phyloP scores from a whole-genome alignment of 2,797 vertebrate species.

The Pangasius mekongensis region DNA sequence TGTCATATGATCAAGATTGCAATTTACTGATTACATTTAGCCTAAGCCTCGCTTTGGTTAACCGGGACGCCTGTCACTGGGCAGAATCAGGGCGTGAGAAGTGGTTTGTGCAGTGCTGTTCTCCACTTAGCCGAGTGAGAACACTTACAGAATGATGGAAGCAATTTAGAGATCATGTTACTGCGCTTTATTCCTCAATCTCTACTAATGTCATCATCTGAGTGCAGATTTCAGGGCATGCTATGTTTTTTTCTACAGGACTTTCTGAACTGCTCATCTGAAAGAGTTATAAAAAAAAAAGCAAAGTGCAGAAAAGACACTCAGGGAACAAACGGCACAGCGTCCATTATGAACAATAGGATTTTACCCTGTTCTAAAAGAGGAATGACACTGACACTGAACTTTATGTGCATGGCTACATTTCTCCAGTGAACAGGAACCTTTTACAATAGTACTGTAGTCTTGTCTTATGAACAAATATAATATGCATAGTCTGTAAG shows the following conservation, averaged over 20 bases:
- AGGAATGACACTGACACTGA: constrained; percentile 14
- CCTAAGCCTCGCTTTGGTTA: neutral
- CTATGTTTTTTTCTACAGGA: constrained; percentile 1
- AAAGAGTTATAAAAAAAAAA: neutral
- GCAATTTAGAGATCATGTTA: constrained; percentile 58
- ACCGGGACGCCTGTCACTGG: neutral
- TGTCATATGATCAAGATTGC: neutral
- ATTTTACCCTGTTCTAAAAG: constrained; percentile 7
- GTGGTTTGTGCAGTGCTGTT: constrained; percentile 22
- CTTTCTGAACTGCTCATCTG: neutral
- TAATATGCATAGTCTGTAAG: neutral
- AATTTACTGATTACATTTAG: neutral
- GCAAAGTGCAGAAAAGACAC: neutral
- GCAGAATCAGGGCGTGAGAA: constrained; percentile 17
- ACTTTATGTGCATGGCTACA: neutral
- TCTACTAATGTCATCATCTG: constrained; percentile 60
- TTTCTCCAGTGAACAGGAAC: neutral
- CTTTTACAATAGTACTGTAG: neutral
- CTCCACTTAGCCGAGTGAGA: constrained; percentile 44
- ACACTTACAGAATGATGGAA: constrained; percentile 38
- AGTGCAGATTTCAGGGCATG: constrained; percentile 42
- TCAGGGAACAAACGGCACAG: constrained; percentile 1
- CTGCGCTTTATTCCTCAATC: constrained; percentile 52
- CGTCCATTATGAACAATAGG: neutral
- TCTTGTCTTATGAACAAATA: neutral